Evolutionary conservation across 2,888 invertebrate species (phyloP), one percentile per base, ranked within the genome.

Genomic region (Geophilus truncorum): DNA sequence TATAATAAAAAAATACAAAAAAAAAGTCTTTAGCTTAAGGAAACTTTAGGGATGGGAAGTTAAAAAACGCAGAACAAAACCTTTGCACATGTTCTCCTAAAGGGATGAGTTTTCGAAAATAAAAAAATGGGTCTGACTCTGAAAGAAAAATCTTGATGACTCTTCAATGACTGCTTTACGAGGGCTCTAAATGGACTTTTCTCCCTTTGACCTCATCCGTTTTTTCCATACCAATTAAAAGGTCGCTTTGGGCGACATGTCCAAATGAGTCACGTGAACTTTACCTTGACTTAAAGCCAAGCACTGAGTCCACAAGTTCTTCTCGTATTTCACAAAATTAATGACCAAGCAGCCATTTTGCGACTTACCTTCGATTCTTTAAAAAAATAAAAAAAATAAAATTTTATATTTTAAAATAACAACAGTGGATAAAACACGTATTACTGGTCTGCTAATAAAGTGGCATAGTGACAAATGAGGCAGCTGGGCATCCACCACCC

Each of bases 221-320:
- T 70, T 70, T 70, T 70, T 70, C 70, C 70, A 70, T 70, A 70
- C 70, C 70, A 70, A 70, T 70, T 70, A 70, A 70, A 70, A 70
- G 70, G 70, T 70, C 70, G 70, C 70, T 70, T 70, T 70, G 70
- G 70, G 70, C 70, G 23, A 70, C 70, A 70, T 1, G 70, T 70
- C 70, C 70, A 70, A 62, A 62, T 70, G 70, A 70, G 70, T 70
- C 70, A 70, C 70, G 70, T 28, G 25, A 70, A 70, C 70, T 70
- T 70, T 70, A 70, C 70, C 70, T 70, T 51, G 51, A 51, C 51
- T 51, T 18, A 51, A 51, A 51, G 4, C n/a, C 32, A 32, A 9
- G n/a, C n/a, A 32, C 32, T 4, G 32, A 32, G 9, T 9, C 32
- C 18, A 51, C n/a, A n/a, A 51, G 10, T 40, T n/a, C n/a, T 40